Conservation (phyloP, 2,888 invertebrate genomes). For the Sarcophaga caerulescens region DNA sequence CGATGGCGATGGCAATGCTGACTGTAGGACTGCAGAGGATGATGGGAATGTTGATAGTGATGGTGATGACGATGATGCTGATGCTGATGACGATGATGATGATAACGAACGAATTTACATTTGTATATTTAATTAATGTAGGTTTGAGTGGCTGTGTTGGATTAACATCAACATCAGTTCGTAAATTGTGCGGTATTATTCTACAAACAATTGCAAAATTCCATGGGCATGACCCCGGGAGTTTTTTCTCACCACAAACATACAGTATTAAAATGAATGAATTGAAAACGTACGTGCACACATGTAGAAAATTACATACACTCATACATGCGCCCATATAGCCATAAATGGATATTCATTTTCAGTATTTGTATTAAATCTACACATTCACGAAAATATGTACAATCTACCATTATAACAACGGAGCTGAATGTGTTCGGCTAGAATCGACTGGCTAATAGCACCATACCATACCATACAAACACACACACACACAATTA, state of each 20-base stretch:
- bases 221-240: constrained; percentile 63
- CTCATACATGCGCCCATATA: not conserved
- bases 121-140: constrained; percentile 34
- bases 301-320: constrained; percentile 4
- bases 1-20: not conserved
- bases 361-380: constrained; percentile 9
- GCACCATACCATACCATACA: constrained; percentile 22
- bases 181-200: constrained; percentile 52
- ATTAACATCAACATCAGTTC: constrained; percentile 54
- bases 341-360: not conserved
- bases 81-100: constrained; percentile 39
- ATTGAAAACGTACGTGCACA: constrained; percentile 41
- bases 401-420: not conserved
- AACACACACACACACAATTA: too few relatives aligned
- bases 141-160: constrained; percentile 8
- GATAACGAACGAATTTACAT: constrained; percentile 46
- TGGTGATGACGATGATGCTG: constrained; percentile 10
- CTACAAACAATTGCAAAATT: constrained; percentile 64
- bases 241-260: constrained; percentile 52
- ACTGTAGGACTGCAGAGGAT: too few relatives aligned
- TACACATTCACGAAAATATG: not conserved
- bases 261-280: constrained; percentile 59
- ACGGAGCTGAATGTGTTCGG: constrained; percentile 32
- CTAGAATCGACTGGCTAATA: constrained; percentile 9
- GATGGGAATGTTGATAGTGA: too few relatives aligned